Conservation (phyloP, 2,888 invertebrate species). For the Glaucopsyche alexis region DNA sequence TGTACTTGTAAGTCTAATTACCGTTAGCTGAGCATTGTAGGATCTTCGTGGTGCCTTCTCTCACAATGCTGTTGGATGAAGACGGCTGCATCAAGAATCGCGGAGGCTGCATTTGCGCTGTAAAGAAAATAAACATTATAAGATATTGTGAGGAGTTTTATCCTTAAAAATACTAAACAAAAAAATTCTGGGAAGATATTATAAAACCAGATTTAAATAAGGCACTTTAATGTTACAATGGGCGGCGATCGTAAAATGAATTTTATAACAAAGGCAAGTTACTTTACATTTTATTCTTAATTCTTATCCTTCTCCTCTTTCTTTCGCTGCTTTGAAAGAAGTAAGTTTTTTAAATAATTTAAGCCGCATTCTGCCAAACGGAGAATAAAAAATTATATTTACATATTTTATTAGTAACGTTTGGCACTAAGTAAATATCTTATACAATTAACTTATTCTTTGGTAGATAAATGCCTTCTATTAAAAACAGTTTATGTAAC, state of each 20-base stretch:
- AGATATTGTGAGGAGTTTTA: background rate
- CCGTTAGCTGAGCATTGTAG: conserved; percentile 95
- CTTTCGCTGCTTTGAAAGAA: conserved; percentile 12
- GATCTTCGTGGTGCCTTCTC: conserved; percentile 93
- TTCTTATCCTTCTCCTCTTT: conserved; percentile 7
- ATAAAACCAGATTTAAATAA: conserved; percentile 24
- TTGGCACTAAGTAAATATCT: background rate
- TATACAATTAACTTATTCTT: no score
- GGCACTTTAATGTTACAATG: conserved; percentile 16
- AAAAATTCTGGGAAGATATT: background rate
- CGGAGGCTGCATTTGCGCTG: conserved; percentile 87
- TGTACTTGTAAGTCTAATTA: conserved; percentile 63
- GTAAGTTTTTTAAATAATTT: conserved; percentile 13
- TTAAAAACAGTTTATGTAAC: no score
- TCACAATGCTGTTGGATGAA: conserved; percentile 90
- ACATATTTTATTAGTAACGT: background rate
- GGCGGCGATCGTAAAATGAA: conserved; percentile 25
- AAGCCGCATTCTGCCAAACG: background rate
- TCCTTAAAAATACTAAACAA: background rate
- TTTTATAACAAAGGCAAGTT: conserved; percentile 21
- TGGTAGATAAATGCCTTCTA: no score
- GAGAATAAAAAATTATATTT: background rate
- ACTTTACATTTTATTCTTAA: conserved; percentile 21
- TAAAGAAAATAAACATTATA: conserved; percentile 45
- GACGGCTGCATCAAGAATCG: conserved; percentile 93